These are phyloP conservation scores for Atopsyche davidsoni DNA, from an alignment of 1,140 invertebrate genomes.

Conservation along the genomic window DNA sequence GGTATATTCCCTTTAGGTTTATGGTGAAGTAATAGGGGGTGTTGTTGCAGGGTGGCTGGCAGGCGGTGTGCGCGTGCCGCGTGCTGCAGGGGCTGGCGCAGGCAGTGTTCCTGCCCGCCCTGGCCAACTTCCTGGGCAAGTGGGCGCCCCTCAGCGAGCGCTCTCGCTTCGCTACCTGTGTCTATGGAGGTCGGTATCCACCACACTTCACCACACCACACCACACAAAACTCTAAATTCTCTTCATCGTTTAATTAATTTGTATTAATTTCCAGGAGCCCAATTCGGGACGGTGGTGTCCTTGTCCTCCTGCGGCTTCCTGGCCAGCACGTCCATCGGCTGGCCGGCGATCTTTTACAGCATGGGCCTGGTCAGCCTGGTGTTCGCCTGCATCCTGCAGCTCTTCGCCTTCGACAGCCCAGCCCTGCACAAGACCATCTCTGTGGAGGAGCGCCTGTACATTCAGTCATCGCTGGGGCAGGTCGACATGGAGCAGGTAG, in stretches of 20 bases:
- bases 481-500: slow-evolving; percentile 22
- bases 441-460: slow-evolving; percentile 49
- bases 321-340: slow-evolving; percentile 52
- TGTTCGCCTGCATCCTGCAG: slow-evolving; percentile 56
- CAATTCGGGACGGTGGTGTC: slow-evolving; percentile 64
- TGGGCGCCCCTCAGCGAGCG: slow-evolving; percentile 57
- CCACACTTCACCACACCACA: no score
- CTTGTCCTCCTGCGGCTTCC: slow-evolving; percentile 54
- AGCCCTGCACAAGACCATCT: slow-evolving; percentile 46
- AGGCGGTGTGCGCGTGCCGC: slow-evolving; percentile 54
- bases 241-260: neutral
- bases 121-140: slow-evolving; percentile 65
- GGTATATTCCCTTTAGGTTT: no score
- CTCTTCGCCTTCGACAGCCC: slow-evolving; percentile 60
- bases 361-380: slow-evolving; percentile 55
- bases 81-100: slow-evolving; percentile 71
- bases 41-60: slow-evolving; percentile 50
- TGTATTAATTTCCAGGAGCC: slow-evolving; percentile 39
- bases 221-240: neutral
- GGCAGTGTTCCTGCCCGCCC: slow-evolving; percentile 66
- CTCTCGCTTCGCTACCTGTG: slow-evolving; percentile 45
- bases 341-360: slow-evolving; percentile 72
- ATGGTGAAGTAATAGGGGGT: no score
- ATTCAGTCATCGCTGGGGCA: slow-evolving; percentile 41
- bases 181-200: slow-evolving; percentile 35